These are phyloP conservation scores for Macrostomum lignano DNA, from an alignment of 1,140 invertebrate genomes.

Conservation along the genomic window DNA sequence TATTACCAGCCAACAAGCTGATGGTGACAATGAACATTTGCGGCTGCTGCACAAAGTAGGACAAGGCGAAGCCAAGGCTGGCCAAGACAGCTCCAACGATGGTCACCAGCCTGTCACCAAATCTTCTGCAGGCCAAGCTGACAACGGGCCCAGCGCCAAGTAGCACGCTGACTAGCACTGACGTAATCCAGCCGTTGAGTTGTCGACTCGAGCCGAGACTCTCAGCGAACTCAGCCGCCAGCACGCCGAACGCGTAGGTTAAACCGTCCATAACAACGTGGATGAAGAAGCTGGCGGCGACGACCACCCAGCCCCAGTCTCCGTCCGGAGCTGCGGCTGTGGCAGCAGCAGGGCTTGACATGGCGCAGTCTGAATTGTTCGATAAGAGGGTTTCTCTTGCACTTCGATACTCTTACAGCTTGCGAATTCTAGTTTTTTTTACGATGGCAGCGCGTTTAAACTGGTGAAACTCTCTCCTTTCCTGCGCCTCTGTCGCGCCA, in stretches of 20 bases:
- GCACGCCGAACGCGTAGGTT: slow-evolving; percentile 13
- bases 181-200: not conserved
- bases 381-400: too few species aligned
- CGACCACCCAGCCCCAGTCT: not conserved
- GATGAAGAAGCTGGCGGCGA: slow-evolving; percentile 4
- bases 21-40: too few species aligned
- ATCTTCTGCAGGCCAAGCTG: not conserved
- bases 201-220: slow-evolving; percentile 39
- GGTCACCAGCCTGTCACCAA: not conserved
- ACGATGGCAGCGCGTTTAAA: too few species aligned
- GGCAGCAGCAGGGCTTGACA: slow-evolving; percentile 7
- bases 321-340: slow-evolving; percentile 5
- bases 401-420: too few species aligned
- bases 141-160: not conserved
- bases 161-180: not conserved
- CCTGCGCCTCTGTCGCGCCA: too few species aligned
- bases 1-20: too few species aligned
- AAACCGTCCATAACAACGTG: slow-evolving; percentile 42
- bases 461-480: too few species aligned
- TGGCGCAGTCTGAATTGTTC: not conserved
- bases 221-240: slow-evolving; percentile 11
- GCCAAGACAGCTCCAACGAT: not conserved
- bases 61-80: too few species aligned
- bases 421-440: too few species aligned
- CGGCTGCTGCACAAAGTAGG: too few species aligned